Evolutionary conservation across 2,113 vertebrate species (phyloP), one percentile per base, ranked within the genome.

Genomic region (Mus pahari): DNA sequence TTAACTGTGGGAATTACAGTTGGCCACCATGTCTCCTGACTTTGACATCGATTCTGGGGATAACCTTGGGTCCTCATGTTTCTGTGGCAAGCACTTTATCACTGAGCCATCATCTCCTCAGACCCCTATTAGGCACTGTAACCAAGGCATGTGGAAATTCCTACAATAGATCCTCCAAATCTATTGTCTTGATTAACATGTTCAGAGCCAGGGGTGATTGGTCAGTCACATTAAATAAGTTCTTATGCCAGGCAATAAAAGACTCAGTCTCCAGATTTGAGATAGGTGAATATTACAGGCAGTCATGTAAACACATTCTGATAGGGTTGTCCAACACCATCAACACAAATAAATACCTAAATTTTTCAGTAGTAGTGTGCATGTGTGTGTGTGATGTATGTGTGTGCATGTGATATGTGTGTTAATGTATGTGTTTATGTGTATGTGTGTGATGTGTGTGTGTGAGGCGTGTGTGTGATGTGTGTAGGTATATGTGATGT

Each of bases 101-200:
- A 31, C 28, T 31, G 16, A 64, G 4, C 82, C 39, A 48, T 26
- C 60, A 33, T 45, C 17, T 66, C 82, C 60, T 33, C 5, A 31
- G 16, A 28, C 9, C 42, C 26, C 89, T 92, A 11, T 90, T 91
- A 86, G 70, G 16, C 24, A 42, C 50, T 90, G 17, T 83, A 84
- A 77, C 7, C 33, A 86, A 9, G n/a, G 42, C 39, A 79, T 66
- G 17, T 66, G 39, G 74, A 87, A 93, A 88, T 90, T 92, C 36
- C 66, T 36, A 82, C 71, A 92, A 28, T 50, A 96, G 81, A 74
- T 78, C 6, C 62, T 89, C 36, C 26, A 88, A 93, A 95, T 58
- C 53, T 55, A 48, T 60, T 71, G 55, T 90, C 50, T 94, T 31
- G 81, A 13, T 87, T 77, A 92, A 68, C 36, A 83, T 22, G 31